Evolutionary conservation across 2,113 vertebrate genomes (phyloP).

Genomic region (Felis catus): DNA sequence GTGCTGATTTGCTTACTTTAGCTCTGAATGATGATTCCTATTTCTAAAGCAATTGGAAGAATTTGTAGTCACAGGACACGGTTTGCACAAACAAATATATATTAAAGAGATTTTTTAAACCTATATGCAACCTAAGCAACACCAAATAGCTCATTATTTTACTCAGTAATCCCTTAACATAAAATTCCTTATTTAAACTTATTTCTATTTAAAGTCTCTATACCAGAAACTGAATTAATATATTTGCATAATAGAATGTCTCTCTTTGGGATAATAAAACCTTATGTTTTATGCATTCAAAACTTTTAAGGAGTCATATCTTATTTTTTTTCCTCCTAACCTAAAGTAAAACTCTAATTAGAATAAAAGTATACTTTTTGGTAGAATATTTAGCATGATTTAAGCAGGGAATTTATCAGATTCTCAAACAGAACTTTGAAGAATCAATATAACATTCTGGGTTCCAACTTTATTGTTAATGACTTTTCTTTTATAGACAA

Average conservation of each 20-base stretch:
- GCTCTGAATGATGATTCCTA: not conserved
- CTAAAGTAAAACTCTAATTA: slow-evolving; percentile 54
- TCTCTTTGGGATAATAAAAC: slow-evolving; percentile 76
- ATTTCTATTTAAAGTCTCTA: slow-evolving; percentile 62
- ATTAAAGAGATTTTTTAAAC: slow-evolving; percentile 29
- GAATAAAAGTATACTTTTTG: slow-evolving; percentile 18
- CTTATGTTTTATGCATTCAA: slow-evolving; percentile 72
- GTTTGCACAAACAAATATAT: slow-evolving; percentile 31
- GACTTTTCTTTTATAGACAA: not conserved
- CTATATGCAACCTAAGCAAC: not conserved
- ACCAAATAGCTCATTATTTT: slow-evolving; percentile 57
- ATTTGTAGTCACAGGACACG: not conserved
- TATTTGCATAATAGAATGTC: slow-evolving; percentile 65
- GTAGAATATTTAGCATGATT: not conserved
- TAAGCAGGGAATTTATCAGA: not conserved
- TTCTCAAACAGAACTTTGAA: slow-evolving; percentile 25
- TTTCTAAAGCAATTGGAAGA: not conserved
- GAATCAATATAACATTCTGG: not conserved
- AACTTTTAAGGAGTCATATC: slow-evolving; percentile 58
- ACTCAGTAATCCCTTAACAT: slow-evolving; percentile 51
- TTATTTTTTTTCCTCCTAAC: slow-evolving; percentile 40
- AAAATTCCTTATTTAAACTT: slow-evolving; percentile 75
- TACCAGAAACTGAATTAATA: slow-evolving; percentile 61
- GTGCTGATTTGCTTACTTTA: not conserved
- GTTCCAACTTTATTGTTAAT: not conserved